Base-by-base conservation (phyloP, 2,113 vertebrate species). In the Rhea americana region DNA sequence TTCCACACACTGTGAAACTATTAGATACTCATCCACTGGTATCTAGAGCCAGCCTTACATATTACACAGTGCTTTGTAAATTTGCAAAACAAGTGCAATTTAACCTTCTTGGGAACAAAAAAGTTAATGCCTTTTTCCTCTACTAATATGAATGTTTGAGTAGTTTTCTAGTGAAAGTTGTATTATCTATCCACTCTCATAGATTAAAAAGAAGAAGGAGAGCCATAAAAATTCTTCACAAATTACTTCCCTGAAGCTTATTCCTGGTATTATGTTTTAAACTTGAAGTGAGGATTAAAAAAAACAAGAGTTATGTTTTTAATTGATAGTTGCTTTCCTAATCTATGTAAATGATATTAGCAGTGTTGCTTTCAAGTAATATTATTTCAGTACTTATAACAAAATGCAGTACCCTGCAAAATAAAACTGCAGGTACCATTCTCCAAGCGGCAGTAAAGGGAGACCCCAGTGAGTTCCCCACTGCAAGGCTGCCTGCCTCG, bases 41-140 rank as follows among this genome's bases (percentile, higher is more conserved):
- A 95, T 4, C 48, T 41, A 65, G 45, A 74, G 19, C 53, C 53
- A 51, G 45, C 21, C 77, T 90, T 30, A 62, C 1, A 15, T 61
- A 58, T 89, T 61, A 88, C 59, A 85, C 24, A 55, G 39, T 17
- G 59, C 45, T 92, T 85, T 80, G 77, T 56, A 92, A 71, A 79
- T 89, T 72, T 51, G 68, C 59, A 96, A 91, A 91, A n/a, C 1
- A 9, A 94, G 73, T 63, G 82, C 43, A 70, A 77, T 79, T 93
- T 87, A 51, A 71, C 65, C 76, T 90, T 86, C 77, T 63, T 39
- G 10, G 22, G 30, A 93, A 84, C 48, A 93, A 88, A 87, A 87
- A 97, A 74, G 74, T 76, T 92, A 30, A 83, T 13, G 63, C 43
- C 24, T 88, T 95, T 87, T 96, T 85, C 70, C 74, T 85, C 77